Base-by-base conservation (phyloP, 1,140 invertebrate species). In the Venturia canescens region DNA sequence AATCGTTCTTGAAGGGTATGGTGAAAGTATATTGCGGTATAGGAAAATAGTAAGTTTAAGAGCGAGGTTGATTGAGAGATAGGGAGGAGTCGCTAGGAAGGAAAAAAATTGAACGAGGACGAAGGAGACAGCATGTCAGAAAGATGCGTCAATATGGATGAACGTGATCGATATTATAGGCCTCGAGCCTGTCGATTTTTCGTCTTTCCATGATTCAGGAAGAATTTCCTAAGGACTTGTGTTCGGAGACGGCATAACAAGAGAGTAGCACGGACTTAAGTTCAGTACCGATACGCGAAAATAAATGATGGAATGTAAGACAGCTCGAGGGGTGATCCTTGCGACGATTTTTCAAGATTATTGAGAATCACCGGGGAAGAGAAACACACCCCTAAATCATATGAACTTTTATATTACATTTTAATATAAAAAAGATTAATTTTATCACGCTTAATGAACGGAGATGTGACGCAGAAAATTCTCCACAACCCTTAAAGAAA, bases 1-100 rank as follows among this genome's bases (percentile, higher is more conserved):
- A 77, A 77, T 77, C 18, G 57, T 77, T 76, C 29, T 63, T 38
- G 50, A 44, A 16, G 29, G 31, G n/a, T 63, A 26, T 26, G 60
- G 23, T n/a, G 60, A 26, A 63, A 26, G 23, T 63, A 2, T 11
- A 57, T 9, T 1, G 23, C 23, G 60, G 27, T 26, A 26, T 21
- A 63, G 60, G 15, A 21, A 63, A 26, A 53, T 74, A 48, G 21
- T 21, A 13, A 53, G 26, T 16, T 3, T 60, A 23, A n/a, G 50
- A 23, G n/a, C 9, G 50, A n/a, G 26, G 21, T 27, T 3, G 44
- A 53, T 15, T 31, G 66, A 38, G 53, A 27, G 72, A 63, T 6
- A 38, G 38, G 38, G 13, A 44, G 38, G 38, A 11, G 13, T 44
- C 13, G 38, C 38, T 44, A 44, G 38, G 38, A 44, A 44, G 38